Evolutionary conservation across 2,797 vertebrate species (phyloP), one percentile per base, ranked within the genome.

Genomic region (Karalla daura): DNA sequence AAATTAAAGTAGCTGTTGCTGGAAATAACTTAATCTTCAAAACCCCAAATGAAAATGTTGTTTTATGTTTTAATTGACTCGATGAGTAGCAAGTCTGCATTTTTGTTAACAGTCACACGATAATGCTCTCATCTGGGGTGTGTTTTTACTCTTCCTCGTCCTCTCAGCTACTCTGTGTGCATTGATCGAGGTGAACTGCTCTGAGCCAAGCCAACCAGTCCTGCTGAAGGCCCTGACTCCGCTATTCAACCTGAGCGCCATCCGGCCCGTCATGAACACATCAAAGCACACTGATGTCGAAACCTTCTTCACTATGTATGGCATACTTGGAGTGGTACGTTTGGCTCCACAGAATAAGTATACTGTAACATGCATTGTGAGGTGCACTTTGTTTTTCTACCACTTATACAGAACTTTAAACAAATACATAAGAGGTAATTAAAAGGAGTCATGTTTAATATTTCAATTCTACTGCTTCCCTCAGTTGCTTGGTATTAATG

Each of bases 311-410:
- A 91, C 74, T 28, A 23, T 94, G 58, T 94, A 93, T 35, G 91
- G 89, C 20, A 91, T 93, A 12, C 71, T 93, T 7, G 89, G 92
- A 74, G 91, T 93, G 90, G 90, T 93, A 74, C 37, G 91, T 87
- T 55, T 30, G 47, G 27, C 18, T n/a, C 25, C 3, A 43, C 24
- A 24, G 49, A 4, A 47, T 13, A 24, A 14, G 2, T 3, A 44
- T 14, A 43, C 5, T 0, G 15, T 25, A 11, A 11, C 7, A 14
- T 13, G 13, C 7, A 14, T 13, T 50, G 12, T 14, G n/a, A 3
- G 11, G 10, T 27, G 23, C 7, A 15, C 18, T 12, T 14, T 32
- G 28, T 24, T 10, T 27, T 14, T 5, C 25, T n/a, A n/a, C n/a
- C n/a, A n/a, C n/a, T n/a, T n/a, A n/a, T n/a, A n/a, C n/a, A n/a